Percentiles rank a stretch among this genome's conserved stretches.
Evolutionary conservation across 2,113 vertebrate species (phyloP).

Genomic region (Hippocampus abdominalis): DNA sequence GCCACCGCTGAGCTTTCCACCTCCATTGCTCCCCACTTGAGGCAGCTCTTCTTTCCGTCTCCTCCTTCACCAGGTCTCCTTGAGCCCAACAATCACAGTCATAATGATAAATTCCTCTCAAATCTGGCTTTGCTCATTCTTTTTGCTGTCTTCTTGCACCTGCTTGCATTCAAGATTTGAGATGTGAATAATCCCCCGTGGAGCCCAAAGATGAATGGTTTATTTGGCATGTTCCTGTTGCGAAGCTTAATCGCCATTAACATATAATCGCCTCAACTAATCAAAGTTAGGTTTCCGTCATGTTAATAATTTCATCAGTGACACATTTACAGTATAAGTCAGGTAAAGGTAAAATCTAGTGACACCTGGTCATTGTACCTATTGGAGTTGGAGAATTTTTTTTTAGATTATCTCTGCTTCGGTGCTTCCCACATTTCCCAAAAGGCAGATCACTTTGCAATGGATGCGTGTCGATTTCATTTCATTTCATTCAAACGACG

Average conservation of each 20-base stretch:
- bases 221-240: not conserved
- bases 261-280: not conserved
- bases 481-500: too few relatives aligned
- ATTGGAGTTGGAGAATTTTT: not conserved
- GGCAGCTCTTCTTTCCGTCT: slow-evolving; percentile 6
- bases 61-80: slow-evolving; percentile 3
- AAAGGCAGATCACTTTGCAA: not conserved
- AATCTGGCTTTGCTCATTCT: not conserved
- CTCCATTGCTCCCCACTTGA: slow-evolving; percentile 22
- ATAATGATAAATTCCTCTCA: not conserved
- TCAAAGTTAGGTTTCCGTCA: not conserved
- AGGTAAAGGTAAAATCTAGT: too few relatives aligned
- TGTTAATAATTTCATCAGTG: not conserved
- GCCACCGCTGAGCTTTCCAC: slow-evolving; percentile 18
- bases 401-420: not conserved
- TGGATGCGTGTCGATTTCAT: not conserved
- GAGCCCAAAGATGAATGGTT: not conserved
- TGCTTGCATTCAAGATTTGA: not conserved
- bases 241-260: not conserved
- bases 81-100: not conserved
- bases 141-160: too few relatives aligned
- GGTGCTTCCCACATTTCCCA: not conserved
- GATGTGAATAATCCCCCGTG: not conserved
- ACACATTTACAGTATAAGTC: not conserved
- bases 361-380: not conserved